A percentile compares a stretch with the other conserved stretches of the same genome.
These are phyloP conservation scores for Calliopsis andreniformis DNA, from an alignment of 1,140 invertebrate species.

Conservation along the genomic window DNA sequence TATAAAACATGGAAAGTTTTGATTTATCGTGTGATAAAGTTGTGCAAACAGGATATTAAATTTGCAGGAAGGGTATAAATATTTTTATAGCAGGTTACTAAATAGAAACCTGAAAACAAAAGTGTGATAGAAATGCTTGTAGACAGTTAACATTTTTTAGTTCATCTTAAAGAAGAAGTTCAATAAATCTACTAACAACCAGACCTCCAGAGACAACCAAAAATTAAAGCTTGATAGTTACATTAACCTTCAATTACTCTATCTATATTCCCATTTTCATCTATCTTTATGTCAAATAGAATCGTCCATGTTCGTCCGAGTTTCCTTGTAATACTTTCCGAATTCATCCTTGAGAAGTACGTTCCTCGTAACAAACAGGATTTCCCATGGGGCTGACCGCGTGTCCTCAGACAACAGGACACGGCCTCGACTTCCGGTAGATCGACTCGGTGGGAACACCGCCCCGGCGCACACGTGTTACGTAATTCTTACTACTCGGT, in stretches of 20 bases:
- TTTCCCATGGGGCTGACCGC: conserved; percentile 45
- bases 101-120: too few relatives aligned
- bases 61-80: neutral
- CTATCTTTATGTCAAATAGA: too few relatives aligned
- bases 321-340: conserved; percentile 39
- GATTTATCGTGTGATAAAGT: neutral
- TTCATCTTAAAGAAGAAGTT: too few relatives aligned
- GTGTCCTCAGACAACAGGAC: conserved; percentile 43
- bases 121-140: neutral
- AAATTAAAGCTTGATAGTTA: too few relatives aligned
- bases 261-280: conserved; percentile 4
- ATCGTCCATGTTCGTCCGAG: neutral
- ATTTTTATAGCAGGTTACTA: neutral
- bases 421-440: conserved; percentile 72
- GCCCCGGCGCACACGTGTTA: conserved; percentile 66
- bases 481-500: conserved; percentile 71
- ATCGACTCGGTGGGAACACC: conserved; percentile 70
- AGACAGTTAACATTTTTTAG: neutral
- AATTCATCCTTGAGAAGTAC: conserved; percentile 17
- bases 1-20: conserved; percentile 37
- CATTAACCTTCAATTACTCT: neutral
- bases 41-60: neutral
- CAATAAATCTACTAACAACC: neutral
- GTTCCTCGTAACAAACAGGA: conserved; percentile 4
- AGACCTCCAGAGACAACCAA: neutral